Conservation (phyloP, 2,797 vertebrate species). For the Falco biarmicus region DNA sequence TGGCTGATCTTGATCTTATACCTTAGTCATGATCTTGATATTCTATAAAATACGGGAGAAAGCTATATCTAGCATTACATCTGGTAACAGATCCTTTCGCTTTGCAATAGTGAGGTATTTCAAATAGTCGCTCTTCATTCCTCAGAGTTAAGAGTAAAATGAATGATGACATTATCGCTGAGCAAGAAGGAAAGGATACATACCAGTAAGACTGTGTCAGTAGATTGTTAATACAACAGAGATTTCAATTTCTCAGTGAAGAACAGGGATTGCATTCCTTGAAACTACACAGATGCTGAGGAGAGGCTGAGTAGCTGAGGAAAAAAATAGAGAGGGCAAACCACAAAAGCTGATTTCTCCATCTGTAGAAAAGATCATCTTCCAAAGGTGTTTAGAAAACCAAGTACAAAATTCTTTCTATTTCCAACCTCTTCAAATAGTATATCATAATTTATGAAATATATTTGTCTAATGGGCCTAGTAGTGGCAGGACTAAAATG, state of each 20-base stretch:
- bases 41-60: not conserved
- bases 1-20: not conserved
- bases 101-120: constrained; percentile 23
- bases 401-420: not conserved
- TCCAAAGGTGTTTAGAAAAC: not conserved
- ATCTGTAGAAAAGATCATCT: not conserved
- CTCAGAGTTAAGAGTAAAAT: constrained; percentile 8
- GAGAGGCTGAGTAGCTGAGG: not conserved
- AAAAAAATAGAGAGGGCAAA: not conserved
- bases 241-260: constrained; percentile 19
- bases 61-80: not conserved
- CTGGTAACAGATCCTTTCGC: constrained; percentile 4
- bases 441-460: not conserved
- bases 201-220: constrained; percentile 37
- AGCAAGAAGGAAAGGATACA: constrained; percentile 14
- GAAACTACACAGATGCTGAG: not conserved
- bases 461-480: not conserved
- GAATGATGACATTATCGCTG: constrained; percentile 39
- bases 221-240: constrained; percentile 13
- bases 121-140: constrained; percentile 31
- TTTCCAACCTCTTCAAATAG: not conserved
- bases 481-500: not conserved
- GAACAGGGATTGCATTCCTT: not conserved
- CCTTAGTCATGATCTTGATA: not conserved
- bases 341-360: not conserved